Evolutionary conservation across 2,888 invertebrate species (phyloP), one percentile per base, ranked within the genome.

Genomic region (Cataglyphis livida): DNA sequence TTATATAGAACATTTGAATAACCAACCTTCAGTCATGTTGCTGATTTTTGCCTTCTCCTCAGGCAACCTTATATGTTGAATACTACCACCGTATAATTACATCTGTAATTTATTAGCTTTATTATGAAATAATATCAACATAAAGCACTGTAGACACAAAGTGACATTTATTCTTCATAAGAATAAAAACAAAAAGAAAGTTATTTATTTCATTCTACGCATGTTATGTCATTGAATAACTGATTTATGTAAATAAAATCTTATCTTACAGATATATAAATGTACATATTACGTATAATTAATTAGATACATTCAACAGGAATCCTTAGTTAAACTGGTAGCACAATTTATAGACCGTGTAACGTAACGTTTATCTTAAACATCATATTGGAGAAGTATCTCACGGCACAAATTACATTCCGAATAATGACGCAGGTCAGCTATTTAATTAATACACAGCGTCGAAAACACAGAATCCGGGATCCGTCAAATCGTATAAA

Each of bases 21-120:
- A 94, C 94, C 92, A 90, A 94, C 94, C 94, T 93, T 94, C 94
- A 41, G 92, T 93, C 91, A 93, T 93, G 70, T 90, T 91, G 87
- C 92, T 91, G 87, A 92, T 88, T 85, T 92, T 92, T 87, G 91
- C 91, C 89, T 93, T 92, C 76, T 87, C 91, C 90, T 93, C 92
- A 88, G 92, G 92, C 90, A 93, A 90, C 93, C 94, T 87, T 91
- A 91, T 85, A 78, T 12, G 4, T 66, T 65, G 41, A 59, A 73
- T 81, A 54, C 44, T 85, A 83, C 92, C 91, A 93, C 86, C 88
- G 85, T 92, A 91, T 87, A 71, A 86, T 90, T 90, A 83, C 57
- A 88, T 84, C 84, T 88, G 76, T 64, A 88, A 86, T 38, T 59
- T 44, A 12, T 59, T 2, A 51, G 4, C 12, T 41, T 54, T 1